Evolutionary conservation across 2,797 vertebrate genomes (phyloP), one percentile per base, ranked within the genome.

Genomic region (Sebastes iracundus): DNA sequence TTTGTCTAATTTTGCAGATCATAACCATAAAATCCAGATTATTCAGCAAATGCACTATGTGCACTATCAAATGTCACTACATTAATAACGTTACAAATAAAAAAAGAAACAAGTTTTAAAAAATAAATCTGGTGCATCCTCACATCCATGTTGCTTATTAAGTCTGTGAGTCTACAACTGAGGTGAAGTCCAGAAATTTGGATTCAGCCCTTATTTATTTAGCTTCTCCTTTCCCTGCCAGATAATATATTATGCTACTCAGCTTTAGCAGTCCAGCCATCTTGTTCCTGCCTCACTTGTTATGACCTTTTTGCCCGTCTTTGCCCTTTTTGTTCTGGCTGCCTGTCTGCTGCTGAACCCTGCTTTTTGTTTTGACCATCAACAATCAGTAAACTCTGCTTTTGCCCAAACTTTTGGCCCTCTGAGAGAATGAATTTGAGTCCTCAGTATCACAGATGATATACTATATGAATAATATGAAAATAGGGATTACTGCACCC

Each of bases 241-340:
- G 53, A 35, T 42, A 13, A 0, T 18, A 20, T 52, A 20, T 52
- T 52, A n/a, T 52, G 49, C 46, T 46, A 0, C 23, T 46, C 38
- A 35, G 35, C 70, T 33, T 64, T 5, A 11, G 35, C 20, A n/a
- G 68, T 25, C 60, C 49, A 23, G 77, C 33, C 2, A n/a, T 77
- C 74, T 61, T 56, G 32, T 35, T 32, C 42, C 68, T 23, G 75
- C n/a, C 49, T 60, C 60, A 27, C 53, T 71, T 10, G 6, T 30
- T 1, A 3, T 81, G 75, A 76, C 78, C 85, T 84, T 84, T 52
- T 72, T 2, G 14, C 5, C 2, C 0, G 38, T 38, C 60, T 77
- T 52, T 75, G 77, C 38, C 77, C 69, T 80, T 74, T 84, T 42
- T 56, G 42, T 18, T 67, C 63, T 7, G 10, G 14, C 49, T 28